These are phyloP conservation scores for Pogonomyrmex californicus DNA, from an alignment of 1,140 invertebrate genomes.

Conservation along the genomic window DNA sequence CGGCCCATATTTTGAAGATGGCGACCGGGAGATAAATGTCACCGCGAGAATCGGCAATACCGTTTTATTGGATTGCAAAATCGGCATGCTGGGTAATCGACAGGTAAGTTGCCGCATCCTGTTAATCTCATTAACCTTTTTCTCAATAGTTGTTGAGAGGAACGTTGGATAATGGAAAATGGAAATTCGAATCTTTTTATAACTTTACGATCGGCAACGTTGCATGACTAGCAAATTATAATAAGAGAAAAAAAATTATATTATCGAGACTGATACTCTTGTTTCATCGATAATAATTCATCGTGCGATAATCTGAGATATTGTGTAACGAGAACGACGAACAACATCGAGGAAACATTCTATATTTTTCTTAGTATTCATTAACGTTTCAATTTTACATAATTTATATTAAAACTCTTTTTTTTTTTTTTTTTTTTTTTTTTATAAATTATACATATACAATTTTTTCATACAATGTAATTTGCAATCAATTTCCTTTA, in stretches of 20 bases:
- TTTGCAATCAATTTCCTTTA: not conserved
- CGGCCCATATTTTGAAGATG: conserved; percentile 93
- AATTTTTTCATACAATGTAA: not conserved
- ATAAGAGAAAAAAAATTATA: conserved; percentile 6
- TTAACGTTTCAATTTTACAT: not conserved
- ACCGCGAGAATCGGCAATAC: conserved; percentile 87
- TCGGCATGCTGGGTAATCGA: conserved; percentile 87
- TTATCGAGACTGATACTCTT: conserved; percentile 20
- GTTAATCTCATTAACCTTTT: not conserved
- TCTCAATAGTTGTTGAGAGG: not conserved
- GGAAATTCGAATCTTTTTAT: conserved; percentile 58
- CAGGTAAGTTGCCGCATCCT: conserved; percentile 81
- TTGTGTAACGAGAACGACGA: not conserved
- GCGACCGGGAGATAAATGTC: conserved; percentile 86
- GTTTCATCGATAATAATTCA: conserved; percentile 27
- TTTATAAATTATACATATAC: not conserved
- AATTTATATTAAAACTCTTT: not conserved
- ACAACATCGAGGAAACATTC: not conserved
- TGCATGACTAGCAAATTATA: conserved; percentile 25
- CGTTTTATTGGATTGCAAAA: conserved; percentile 87
- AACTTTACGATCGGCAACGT: conserved; percentile 55
- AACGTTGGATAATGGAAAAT: conserved; percentile 33
- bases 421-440: not conserved
- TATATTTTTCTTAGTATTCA: not conserved
- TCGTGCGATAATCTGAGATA: not conserved